A percentile compares a stretch with the other conserved stretches of the same genome.
phyloP scores from a whole-genome alignment of 2,797 vertebrate species.

The Atherinosoma microstoma region DNA sequence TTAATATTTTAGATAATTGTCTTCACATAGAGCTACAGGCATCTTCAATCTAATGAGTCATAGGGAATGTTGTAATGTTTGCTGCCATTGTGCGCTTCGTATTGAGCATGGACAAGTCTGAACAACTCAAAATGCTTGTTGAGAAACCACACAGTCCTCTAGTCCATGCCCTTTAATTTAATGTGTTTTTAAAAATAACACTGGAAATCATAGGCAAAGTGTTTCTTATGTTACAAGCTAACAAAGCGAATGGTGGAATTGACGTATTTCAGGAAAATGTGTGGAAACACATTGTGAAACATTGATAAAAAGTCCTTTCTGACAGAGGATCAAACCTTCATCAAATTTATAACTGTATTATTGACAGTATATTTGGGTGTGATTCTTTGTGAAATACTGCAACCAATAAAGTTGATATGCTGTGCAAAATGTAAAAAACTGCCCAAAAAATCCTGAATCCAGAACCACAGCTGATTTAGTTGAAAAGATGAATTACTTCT shows the following conservation, averaged over 20 bases:
- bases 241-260: too few species aligned
- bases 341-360: neutral
- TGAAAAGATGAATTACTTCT: neutral
- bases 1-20: neutral
- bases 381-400: neutral
- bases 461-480: neutral
- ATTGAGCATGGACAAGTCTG: neutral
- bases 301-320: neutral
- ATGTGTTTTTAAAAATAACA: too few species aligned
- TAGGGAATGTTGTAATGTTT: neutral
- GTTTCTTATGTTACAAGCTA: too few species aligned
- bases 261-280: too few species aligned
- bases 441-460: too few species aligned
- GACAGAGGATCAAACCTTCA: neutral
- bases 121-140: neutral
- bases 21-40: neutral
- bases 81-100: neutral
- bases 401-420: neutral
- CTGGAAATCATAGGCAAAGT: too few species aligned
- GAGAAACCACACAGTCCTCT: too few species aligned
- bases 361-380: neutral
- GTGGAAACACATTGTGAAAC: neutral
- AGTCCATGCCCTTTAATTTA: too few species aligned
- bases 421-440: neutral
- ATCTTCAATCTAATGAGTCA: neutral